These are phyloP conservation scores for Oscheius onirici DNA, from an alignment of 2,888 invertebrate genomes.

Conservation along the genomic window DNA sequence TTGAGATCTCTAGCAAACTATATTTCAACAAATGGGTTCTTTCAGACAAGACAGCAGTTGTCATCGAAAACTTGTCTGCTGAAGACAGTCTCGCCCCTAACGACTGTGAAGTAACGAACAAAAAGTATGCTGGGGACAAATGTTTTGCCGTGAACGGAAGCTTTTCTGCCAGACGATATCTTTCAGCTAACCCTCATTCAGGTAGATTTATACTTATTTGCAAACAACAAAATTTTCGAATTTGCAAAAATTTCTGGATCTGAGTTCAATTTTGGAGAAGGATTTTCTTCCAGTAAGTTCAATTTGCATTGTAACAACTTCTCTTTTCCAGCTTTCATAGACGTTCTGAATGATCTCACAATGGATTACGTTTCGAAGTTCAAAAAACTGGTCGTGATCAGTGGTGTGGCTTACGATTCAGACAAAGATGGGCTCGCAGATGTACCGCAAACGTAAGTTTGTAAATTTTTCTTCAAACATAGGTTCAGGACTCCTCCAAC, in stretches of 20 bases:
- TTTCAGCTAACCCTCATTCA: constrained; percentile 2
- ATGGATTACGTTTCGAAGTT: constrained; percentile 40
- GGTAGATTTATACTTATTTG: not conserved
- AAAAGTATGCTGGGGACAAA: constrained; percentile 6
- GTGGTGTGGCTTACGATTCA: constrained; percentile 38
- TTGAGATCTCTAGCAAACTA: no score
- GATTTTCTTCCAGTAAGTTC: constrained; percentile 15
- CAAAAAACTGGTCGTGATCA: constrained; percentile 39
- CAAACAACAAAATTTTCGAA: not conserved
- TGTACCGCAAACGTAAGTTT: not conserved
- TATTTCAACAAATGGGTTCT: no score
- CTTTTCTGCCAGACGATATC: constrained; percentile 4
- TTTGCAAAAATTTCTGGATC: constrained; percentile 21
- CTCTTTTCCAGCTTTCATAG: constrained; percentile 16
- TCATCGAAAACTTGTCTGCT: constrained; percentile 17
- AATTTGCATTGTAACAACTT: not conserved
- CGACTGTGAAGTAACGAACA: constrained; percentile 1
- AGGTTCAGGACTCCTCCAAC: constrained; percentile 23
- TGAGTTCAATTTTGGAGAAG: constrained; percentile 6
- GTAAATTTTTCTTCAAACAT: not conserved
- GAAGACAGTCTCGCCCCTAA: not conserved
- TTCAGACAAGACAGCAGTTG: constrained; percentile 11
- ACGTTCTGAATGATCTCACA: constrained; percentile 26
- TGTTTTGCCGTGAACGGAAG: not conserved
- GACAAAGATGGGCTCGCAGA: constrained; percentile 40